phyloP scores from a whole-genome alignment of 2,113 vertebrate genomes.

The Rallus limicola region DNA sequence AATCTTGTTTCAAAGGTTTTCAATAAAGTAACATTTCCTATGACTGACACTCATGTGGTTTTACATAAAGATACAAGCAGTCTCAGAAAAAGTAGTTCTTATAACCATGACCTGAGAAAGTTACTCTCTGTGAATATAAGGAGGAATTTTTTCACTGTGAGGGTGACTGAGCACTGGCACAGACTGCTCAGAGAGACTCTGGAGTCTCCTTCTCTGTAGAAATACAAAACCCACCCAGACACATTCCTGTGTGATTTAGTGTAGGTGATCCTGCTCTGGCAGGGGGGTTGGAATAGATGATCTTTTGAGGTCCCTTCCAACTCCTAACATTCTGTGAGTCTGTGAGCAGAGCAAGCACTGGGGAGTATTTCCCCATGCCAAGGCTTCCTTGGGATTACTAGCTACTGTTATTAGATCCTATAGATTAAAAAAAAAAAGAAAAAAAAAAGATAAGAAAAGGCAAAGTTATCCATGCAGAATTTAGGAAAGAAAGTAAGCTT shows the following conservation, averaged over 20 bases:
- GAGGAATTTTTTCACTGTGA: too few relatives aligned
- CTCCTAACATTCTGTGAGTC: too few relatives aligned
- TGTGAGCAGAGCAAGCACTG: background rate
- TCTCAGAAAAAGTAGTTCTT: background rate
- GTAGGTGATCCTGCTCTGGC: too few relatives aligned
- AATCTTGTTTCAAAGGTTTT: background rate
- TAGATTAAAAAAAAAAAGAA: background rate
- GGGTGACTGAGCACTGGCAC: too few relatives aligned
- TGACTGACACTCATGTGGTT: background rate
- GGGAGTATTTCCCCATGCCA: background rate
- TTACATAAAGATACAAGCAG: background rate
- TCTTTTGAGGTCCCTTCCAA: too few relatives aligned
- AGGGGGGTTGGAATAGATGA: too few relatives aligned
- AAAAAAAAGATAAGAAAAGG: background rate
- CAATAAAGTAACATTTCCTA: background rate
- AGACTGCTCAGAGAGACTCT: too few relatives aligned
- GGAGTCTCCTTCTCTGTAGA: too few relatives aligned
- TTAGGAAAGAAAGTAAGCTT: background rate
- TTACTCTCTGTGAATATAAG: background rate
- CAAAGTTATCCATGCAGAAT: background rate
- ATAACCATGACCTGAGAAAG: background rate
- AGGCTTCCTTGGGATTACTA: background rate
- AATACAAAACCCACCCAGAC: too few relatives aligned
- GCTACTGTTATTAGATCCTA: background rate
- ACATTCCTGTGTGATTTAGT: too few relatives aligned